phyloP scores from a whole-genome alignment of 2,888 invertebrate species.

The Trachelus iudaicus region DNA sequence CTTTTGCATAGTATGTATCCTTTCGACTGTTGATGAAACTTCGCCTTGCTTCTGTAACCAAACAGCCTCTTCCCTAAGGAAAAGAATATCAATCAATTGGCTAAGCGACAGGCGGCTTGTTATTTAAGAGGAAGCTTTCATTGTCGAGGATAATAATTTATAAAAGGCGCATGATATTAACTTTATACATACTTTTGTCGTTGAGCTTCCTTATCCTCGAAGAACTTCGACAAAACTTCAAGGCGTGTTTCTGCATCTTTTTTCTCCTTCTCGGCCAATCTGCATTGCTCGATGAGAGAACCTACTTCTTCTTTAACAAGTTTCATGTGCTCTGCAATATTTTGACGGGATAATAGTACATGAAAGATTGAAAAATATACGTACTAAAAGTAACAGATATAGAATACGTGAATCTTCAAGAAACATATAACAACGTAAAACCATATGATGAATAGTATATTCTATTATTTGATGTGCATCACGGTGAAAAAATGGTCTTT shows the following conservation, averaged over 20 bases:
- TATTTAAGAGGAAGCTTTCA: background rate
- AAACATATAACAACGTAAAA: background rate
- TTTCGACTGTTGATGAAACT: slow-evolving; percentile 82
- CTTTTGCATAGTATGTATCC: slow-evolving; percentile 80
- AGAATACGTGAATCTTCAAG: background rate
- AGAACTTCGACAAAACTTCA: slow-evolving; percentile 88
- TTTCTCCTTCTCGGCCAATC: slow-evolving; percentile 76
- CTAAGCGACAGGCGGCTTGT: background rate
- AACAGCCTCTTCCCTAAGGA: slow-evolving; percentile 79
- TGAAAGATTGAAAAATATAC: background rate
- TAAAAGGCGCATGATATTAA: background rate
- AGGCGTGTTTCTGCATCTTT: slow-evolving; percentile 84
- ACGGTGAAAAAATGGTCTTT: background rate
- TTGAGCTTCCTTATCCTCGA: slow-evolving; percentile 89
- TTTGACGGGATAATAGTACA: background rate
- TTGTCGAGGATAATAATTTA: slow-evolving; percentile 1
- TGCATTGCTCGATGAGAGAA: slow-evolving; percentile 70
- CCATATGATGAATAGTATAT: background rate
- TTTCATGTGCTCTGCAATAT: slow-evolving; percentile 61
- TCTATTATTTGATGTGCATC: background rate
- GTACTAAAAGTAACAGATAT: background rate
- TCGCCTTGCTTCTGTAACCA: slow-evolving; percentile 86
- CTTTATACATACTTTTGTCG: slow-evolving; percentile 78
- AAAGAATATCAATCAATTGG: background rate
- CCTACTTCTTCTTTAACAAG: slow-evolving; percentile 68